phyloP scores from a whole-genome alignment of 2,888 invertebrate genomes.

The Rotaria magnacalcarata region DNA sequence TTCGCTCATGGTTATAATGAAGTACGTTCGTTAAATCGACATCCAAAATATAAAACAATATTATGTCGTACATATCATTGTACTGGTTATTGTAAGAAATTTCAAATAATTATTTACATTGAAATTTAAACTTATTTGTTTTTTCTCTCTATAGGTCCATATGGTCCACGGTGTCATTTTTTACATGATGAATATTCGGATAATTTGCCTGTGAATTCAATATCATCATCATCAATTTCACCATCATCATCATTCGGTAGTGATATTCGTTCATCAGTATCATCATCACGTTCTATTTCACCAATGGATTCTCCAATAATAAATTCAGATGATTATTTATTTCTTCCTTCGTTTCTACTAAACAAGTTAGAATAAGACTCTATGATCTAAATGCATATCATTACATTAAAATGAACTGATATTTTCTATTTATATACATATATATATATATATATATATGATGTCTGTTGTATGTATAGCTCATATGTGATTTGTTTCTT shows the following conservation, averaged over 20 bases:
- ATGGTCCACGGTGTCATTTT: conserved; percentile 94
- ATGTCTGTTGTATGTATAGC: conserved; percentile 22
- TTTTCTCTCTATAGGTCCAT: conserved; percentile 64
- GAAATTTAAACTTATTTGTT: neutral
- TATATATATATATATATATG: neutral
- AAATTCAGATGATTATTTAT: neutral
- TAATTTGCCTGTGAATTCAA: neutral
- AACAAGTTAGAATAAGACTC: neutral
- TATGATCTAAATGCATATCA: too few species aligned
- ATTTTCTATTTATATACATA: neutral
- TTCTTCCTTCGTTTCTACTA: conserved; percentile 2
- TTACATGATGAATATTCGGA: conserved; percentile 66
- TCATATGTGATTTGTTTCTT: conserved; percentile 8
- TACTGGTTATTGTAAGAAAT: conserved; percentile 66
- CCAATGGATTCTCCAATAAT: conserved; percentile 27
- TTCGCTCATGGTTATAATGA: conserved; percentile 93
- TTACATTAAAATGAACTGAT: neutral
- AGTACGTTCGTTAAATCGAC: conserved; percentile 77
- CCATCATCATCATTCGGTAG: neutral
- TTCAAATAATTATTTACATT: neutral
- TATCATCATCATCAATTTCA: neutral
- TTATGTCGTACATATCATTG: conserved; percentile 90
- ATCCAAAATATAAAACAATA: conserved; percentile 98
- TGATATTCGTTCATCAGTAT: conserved; percentile 26
- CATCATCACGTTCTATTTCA: conserved; percentile 42